These are phyloP conservation scores for Eupithecia exiguata DNA, from an alignment of 2,888 invertebrate genomes.

Conservation along the genomic window DNA sequence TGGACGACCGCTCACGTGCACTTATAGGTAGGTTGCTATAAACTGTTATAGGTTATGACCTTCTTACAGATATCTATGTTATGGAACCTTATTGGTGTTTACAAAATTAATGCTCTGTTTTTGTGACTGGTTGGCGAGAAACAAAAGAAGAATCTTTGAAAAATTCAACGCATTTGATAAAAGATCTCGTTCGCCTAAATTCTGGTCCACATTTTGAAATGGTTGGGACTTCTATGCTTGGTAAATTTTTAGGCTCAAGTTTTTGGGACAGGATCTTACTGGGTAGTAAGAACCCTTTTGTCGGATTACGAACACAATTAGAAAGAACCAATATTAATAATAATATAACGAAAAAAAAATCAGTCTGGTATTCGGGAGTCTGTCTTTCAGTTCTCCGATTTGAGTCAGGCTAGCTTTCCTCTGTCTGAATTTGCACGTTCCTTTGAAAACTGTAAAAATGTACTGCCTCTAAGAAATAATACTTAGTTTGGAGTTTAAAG, in stretches of 20 bases:
- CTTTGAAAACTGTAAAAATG: background rate
- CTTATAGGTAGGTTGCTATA: conserved; percentile 83
- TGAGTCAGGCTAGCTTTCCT: too few relatives aligned
- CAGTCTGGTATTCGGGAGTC: too few relatives aligned
- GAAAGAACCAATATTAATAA: too few relatives aligned
- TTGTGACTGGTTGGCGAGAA: background rate
- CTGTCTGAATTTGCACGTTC: background rate
- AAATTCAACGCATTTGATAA: too few relatives aligned
- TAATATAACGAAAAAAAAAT: too few relatives aligned
- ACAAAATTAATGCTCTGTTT: too few relatives aligned
- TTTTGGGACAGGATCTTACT: background rate
- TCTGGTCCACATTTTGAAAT: background rate
- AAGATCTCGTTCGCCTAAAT: too few relatives aligned
- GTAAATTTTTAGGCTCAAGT: too few relatives aligned
- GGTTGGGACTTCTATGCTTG: too few relatives aligned
- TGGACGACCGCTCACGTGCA: conserved; percentile 94
- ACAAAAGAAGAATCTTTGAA: background rate
- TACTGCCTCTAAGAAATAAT: background rate
- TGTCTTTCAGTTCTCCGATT: background rate
- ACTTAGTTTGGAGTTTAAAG: background rate
- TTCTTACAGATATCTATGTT: background rate
- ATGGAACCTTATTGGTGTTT: too few relatives aligned
- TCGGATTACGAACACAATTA: too few relatives aligned
- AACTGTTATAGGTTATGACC: background rate
- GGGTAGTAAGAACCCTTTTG: background rate